phyloP scores from a whole-genome alignment of 2,113 vertebrate species.

The Crotalus viridis region DNA sequence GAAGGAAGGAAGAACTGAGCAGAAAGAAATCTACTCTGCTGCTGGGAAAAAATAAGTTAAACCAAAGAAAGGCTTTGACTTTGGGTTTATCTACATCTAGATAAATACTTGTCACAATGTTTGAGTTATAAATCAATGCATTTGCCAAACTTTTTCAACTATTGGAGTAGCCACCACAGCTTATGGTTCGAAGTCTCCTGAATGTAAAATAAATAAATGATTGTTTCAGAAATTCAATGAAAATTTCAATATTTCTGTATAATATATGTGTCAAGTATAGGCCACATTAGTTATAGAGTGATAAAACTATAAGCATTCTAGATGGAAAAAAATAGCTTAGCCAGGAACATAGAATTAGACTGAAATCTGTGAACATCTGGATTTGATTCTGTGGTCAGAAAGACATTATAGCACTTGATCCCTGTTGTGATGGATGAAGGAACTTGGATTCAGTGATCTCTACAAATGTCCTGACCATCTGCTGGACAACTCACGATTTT shows the following conservation, averaged over 20 bases:
- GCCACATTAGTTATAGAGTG: not conserved
- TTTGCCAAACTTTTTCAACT: constrained; percentile 32
- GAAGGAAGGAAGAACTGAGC: not conserved
- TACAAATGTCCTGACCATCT: not conserved
- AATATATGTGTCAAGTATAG: constrained; percentile 27
- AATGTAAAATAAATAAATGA: not conserved
- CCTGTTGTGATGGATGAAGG: not conserved
- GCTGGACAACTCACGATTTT: not conserved
- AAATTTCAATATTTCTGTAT: constrained; percentile 33
- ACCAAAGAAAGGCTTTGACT: not conserved
- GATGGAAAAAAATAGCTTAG: not conserved
- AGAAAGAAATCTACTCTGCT: not conserved
- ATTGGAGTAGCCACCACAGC: not conserved
- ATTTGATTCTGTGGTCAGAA: not conserved
- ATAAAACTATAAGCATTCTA: not conserved
- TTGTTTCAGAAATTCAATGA: constrained; percentile 4
- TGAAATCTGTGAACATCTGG: not conserved
- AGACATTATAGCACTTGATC: too few relatives aligned
- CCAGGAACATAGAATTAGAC: not conserved
- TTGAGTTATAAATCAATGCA: not conserved
- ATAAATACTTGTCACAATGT: not conserved
- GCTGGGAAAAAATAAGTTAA: not conserved
- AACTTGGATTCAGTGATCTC: not conserved
- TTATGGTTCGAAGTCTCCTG: not conserved
- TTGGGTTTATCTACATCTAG: not conserved